Base-by-base conservation (phyloP, 2,113 vertebrate species). In the Morone chrysops region DNA sequence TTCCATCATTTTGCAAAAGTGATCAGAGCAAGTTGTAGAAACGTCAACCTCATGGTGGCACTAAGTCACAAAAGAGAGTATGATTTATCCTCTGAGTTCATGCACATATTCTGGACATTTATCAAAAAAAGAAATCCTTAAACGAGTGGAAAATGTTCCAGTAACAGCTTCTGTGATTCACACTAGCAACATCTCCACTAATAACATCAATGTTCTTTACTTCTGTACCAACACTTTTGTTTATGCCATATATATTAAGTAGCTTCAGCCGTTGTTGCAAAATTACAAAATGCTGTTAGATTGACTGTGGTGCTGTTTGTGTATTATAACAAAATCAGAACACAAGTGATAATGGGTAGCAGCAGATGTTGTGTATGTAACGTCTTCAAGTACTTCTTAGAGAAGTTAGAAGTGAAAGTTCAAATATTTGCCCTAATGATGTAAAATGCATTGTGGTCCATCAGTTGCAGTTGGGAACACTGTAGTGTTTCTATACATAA, bases 401-500 rank as follows among this genome's bases (percentile, higher is more conserved):
- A 62, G 22, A 59, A 56, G n/a, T 59, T 18, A 56, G 14, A 67
- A 57, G 45, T 5, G 2, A 65, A 17, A n/a, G 2, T 54, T 76
- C 48, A 66, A 12, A 43, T 61, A 14, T 74, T 66, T 45, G 17
- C 61, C 22, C 25, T 67, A 13, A 61, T 65, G 5, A 20, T 75
- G 65, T 54, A 22, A 77, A 78, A 74, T 77, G 70, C 8, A 41
- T 40, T 51, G 11, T 31, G 57, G 57, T 70, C 50, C 56, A 62
- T 45, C 12, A 18, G 45, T 17, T 73, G 67, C 56, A 18, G 11
- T 14, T 69, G 45, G 45, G 45, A 75, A 56, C 51, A 11, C 25
- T 6, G 57, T 31, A 1, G 59, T 56, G 60, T 70, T 75, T 75
- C 63, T 14, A 77, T 70, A 48, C 73, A 80, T 84, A 80, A 60